A percentile compares a stretch with the other conserved stretches of the same genome.
Conservation (phyloP, 2,797 vertebrate species). For the Macroramphosus scolopax region DNA sequence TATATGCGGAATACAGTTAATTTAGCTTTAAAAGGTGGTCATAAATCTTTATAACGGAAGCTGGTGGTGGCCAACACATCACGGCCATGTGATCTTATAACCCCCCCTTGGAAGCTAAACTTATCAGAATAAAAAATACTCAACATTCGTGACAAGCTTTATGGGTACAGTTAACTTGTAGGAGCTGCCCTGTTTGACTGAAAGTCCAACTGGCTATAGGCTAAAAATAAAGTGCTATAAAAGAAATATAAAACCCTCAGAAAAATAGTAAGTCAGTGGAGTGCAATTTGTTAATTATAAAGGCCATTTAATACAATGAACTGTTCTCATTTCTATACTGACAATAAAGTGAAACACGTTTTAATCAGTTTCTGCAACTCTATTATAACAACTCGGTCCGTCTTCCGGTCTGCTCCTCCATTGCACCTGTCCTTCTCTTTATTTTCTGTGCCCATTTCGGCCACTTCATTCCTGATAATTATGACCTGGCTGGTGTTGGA, state of each 20-base stretch:
- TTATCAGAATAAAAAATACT: conserved; percentile 46
- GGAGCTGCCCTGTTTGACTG: too few species aligned
- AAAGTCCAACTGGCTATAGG: too few species aligned
- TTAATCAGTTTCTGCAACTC: too few species aligned
- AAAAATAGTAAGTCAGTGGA: too few species aligned
- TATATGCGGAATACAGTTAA: conserved; percentile 54
- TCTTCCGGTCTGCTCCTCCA: conserved; percentile 21
- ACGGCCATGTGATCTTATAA: conserved; percentile 47
- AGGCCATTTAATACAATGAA: too few species aligned
- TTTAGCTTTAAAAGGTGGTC: conserved; percentile 55
- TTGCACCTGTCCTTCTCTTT: conserved; percentile 87
- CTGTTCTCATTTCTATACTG: too few species aligned
- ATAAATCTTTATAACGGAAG: conserved; percentile 64
- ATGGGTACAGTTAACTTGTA: conserved; percentile 41
- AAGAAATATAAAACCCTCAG: too few species aligned
- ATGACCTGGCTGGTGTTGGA: conserved; percentile 91
- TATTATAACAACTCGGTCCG: too few species aligned
- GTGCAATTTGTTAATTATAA: too few species aligned
- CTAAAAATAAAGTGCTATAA: too few species aligned
- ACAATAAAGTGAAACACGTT: too few species aligned
- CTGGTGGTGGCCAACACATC: conserved; percentile 43
- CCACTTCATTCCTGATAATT: conserved; percentile 91
- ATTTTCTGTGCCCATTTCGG: conserved; percentile 84
- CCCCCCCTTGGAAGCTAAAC: conserved; percentile 40
- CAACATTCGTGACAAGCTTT: conserved; percentile 42